phyloP scores from a whole-genome alignment of 2,888 invertebrate species.

The Apodemia mormo region DNA sequence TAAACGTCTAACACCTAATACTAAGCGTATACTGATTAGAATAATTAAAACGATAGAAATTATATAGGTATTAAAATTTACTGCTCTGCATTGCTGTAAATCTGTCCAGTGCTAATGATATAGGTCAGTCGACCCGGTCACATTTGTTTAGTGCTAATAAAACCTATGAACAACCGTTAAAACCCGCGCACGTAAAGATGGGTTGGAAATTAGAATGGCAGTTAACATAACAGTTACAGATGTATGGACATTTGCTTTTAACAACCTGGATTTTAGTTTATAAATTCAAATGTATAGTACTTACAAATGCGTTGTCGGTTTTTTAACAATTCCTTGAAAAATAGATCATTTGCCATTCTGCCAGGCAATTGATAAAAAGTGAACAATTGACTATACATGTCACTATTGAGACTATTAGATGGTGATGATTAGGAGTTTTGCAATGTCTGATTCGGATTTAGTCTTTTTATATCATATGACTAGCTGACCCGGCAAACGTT shows the following conservation, averaged over 20 bases:
- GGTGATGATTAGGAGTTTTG: too few species aligned
- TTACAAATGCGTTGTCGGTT: too few species aligned
- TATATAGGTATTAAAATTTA: slow-evolving; percentile 16
- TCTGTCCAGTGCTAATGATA: slow-evolving; percentile 70
- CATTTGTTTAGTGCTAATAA: slow-evolving; percentile 17
- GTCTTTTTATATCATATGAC: too few species aligned
- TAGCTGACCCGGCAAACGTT: too few species aligned
- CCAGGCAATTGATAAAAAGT: too few species aligned
- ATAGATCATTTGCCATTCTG: too few species aligned
- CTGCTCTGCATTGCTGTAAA: slow-evolving; percentile 47
- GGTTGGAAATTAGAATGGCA: not conserved
- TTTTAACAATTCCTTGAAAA: too few species aligned
- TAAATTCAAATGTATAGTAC: too few species aligned
- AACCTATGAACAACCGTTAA: slow-evolving; percentile 7
- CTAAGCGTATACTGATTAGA: slow-evolving; percentile 1
- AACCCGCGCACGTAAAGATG: not conserved
- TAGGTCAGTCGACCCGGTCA: slow-evolving; percentile 31
- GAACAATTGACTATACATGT: too few species aligned
- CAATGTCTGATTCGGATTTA: too few species aligned
- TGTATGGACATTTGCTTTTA: not conserved
- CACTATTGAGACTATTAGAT: too few species aligned
- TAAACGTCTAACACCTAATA: slow-evolving; percentile 8
- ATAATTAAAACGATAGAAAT: slow-evolving; percentile 17
- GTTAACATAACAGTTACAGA: slow-evolving; percentile 5
- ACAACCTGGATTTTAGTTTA: too few species aligned